Base-by-base conservation (phyloP, 2,888 invertebrate species). In the Apamea monoglypha region DNA sequence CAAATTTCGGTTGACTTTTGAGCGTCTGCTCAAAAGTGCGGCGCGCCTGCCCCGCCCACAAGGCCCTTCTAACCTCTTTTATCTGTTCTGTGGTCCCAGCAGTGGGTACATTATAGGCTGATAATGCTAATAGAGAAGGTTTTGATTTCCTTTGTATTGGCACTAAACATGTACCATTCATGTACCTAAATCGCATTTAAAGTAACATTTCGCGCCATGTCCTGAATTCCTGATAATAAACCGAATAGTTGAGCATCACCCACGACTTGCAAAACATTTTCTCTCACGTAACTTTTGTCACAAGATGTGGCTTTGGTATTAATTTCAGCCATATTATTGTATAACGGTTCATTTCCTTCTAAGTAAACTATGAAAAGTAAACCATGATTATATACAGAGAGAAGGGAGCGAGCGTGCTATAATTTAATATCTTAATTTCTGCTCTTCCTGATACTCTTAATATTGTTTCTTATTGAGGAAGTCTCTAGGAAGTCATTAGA, bases 291-390 rank as follows among this genome's bases (percentile, higher is more conserved):
- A 84, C 71, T 69, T 84, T 87, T 84, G 87, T 87, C 84, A 87
- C 84, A 78, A 87, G 74, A 84, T 84, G 87, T 79, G 87, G 84
- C 80, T 87, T 68, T 61, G 47, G 74, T 87, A 87, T 84, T 84
- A 84, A 84, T 84, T 84, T 84, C 74, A 87, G 84, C 29, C 16
- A 56, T 75, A 75, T 75, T 80, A 84, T 87, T 87, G 63, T 87
- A 25, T 79, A 85, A 84, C 81, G 21, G 80, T 80, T 76, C 56
- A 87, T 85, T 85, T 85, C 85, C 85, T 87, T 76, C 84, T 72
- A 72, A 53, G 68, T 78, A 63, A 64, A 82, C 50, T 69, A 63
- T 63, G 74, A 83, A 82, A 86, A 86, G 68, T 84, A 80, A 80
- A 84, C 87, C 67, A 72, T 67, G 64, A 80, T 89, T 87, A 81